phyloP scores from a whole-genome alignment of 2,797 vertebrate genomes.

The Alfaro cultratus region DNA sequence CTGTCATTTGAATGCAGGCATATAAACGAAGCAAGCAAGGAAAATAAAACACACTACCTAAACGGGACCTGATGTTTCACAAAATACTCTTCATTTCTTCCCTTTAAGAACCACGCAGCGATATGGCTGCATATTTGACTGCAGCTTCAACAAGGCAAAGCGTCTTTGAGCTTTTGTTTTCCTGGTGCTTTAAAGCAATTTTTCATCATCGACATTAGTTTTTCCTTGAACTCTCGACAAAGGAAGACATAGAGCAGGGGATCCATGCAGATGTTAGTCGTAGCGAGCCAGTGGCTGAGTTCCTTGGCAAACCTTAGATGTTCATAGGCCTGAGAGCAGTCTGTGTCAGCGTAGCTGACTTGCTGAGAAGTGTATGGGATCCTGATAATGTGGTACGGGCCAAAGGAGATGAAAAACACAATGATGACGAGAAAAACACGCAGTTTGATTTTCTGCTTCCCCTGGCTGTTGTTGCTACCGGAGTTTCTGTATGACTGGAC shows the following conservation, averaged over 20 bases:
- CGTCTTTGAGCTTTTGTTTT: neutral
- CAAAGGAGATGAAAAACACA: slow-evolving; percentile 88
- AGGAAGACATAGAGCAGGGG: slow-evolving; percentile 89
- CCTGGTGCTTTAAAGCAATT: neutral
- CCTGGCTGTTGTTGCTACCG: slow-evolving; percentile 83
- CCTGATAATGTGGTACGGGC: slow-evolving; percentile 86
- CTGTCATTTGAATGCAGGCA: no score
- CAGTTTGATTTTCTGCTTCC: slow-evolving; percentile 85
- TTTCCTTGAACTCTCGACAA: slow-evolving; percentile 72
- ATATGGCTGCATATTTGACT: neutral
- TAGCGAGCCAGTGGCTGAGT: slow-evolving; percentile 79
- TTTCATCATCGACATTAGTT: slow-evolving; percentile 53
- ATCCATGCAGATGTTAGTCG: slow-evolving; percentile 87
- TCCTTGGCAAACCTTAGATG: slow-evolving; percentile 80
- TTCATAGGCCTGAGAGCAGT: slow-evolving; percentile 6
- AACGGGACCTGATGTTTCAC: neutral
- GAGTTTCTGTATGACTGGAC: slow-evolving; percentile 88
- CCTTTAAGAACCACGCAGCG: neutral
- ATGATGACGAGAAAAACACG: slow-evolving; percentile 87
- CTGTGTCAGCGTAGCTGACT: slow-evolving; percentile 34
- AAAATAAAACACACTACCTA: neutral
- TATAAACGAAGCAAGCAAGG: neutral
- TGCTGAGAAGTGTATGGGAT: slow-evolving; percentile 84
- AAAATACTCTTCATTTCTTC: neutral
- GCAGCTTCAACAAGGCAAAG: neutral